Percentiles rank a stretch among this genome's conserved stretches.
These are phyloP conservation scores for Chionodraco myersi DNA, from an alignment of 2,113 vertebrate species.

Conservation along the genomic window DNA sequence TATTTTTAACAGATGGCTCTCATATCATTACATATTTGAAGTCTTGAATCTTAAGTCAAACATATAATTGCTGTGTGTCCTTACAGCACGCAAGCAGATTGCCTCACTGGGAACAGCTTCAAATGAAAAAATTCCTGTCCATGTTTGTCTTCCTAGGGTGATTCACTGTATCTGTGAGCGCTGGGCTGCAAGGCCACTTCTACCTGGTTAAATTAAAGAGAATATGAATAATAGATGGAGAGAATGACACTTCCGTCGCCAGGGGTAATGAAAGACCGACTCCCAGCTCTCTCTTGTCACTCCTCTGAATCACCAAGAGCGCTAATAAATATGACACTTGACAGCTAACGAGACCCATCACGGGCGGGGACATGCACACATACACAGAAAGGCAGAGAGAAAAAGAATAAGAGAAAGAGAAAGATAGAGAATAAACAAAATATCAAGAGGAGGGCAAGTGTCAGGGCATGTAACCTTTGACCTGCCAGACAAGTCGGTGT, in stretches of 20 bases:
- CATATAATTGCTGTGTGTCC: constrained; percentile 58
- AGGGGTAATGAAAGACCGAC: constrained; percentile 83
- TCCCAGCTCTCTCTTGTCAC: constrained; percentile 79
- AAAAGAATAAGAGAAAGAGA: constrained; percentile 11
- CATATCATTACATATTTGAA: constrained; percentile 58
- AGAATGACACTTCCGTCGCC: constrained; percentile 82
- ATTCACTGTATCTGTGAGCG: constrained; percentile 63
- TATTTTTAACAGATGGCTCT: constrained; percentile 58
- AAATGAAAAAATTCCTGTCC: constrained; percentile 46
- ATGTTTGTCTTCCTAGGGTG: constrained; percentile 69
- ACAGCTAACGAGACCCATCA: constrained; percentile 83
- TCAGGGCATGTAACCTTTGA: constrained; percentile 55
- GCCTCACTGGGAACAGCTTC: constrained; percentile 44
- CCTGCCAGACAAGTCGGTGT: constrained; percentile 58
- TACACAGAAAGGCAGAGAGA: constrained; percentile 28
- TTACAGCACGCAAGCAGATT: constrained; percentile 58
- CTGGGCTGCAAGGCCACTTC: constrained; percentile 72
- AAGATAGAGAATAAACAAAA: constrained; percentile 45
- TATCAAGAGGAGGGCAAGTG: constrained; percentile 51
- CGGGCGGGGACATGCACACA: constrained; percentile 61
- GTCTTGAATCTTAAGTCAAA: constrained; percentile 45
- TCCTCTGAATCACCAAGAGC: constrained; percentile 80
- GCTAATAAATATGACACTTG: constrained; percentile 87
- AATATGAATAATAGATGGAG: constrained; percentile 83
- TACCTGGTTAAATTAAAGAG: constrained; percentile 84